Conservation (phyloP, 2,888 invertebrate species). For the Esperia sulphurella region DNA sequence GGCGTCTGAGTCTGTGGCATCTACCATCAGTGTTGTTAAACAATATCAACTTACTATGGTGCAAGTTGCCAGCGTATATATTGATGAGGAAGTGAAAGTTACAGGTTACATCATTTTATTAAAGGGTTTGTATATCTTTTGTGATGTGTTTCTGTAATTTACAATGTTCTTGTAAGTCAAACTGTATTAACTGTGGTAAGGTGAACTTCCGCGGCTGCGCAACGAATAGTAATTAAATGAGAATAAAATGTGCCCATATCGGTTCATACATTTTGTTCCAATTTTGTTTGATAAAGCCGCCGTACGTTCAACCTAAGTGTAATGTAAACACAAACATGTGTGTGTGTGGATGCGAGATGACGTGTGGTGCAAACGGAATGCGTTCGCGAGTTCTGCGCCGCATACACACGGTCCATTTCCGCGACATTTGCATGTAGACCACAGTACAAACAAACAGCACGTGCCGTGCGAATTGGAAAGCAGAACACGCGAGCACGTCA, state of each 20-base stretch:
- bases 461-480: not conserved
- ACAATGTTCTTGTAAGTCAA: not conserved
- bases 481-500: not conserved
- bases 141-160: constrained; percentile 30
- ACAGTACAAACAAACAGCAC: not conserved
- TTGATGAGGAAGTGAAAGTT: constrained; percentile 56
- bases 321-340: constrained; percentile 9
- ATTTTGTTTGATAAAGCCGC: too few relatives aligned
- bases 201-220: too few relatives aligned
- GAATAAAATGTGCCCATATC: too few relatives aligned
- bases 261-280: too few relatives aligned
- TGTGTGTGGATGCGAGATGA: constrained; percentile 10
- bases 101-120: constrained; percentile 49
- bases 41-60: constrained; percentile 60
- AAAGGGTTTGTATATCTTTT: constrained; percentile 75
- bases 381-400: not conserved
- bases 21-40: constrained; percentile 37
- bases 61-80: constrained; percentile 66
- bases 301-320: too few relatives aligned
- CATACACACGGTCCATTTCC: not conserved
- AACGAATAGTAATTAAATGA: too few relatives aligned
- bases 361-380: not conserved
- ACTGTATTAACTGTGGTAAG: constrained; percentile 7
- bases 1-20: constrained; percentile 26
- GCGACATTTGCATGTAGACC: not conserved